Conservation (phyloP, 2,113 vertebrate species). For the Pomatostomus ruficeps region DNA sequence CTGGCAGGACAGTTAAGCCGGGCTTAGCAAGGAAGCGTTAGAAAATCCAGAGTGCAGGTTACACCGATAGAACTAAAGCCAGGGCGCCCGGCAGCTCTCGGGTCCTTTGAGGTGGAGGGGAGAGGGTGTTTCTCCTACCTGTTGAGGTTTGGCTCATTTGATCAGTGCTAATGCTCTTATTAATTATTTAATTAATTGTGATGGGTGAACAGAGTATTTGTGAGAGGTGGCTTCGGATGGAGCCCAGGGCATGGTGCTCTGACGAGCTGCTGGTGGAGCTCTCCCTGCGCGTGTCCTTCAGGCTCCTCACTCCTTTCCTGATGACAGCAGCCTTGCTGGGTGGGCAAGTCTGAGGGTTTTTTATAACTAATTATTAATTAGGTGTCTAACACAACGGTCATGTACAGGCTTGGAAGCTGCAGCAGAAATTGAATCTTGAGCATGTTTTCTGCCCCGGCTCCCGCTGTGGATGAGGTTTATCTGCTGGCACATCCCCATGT, state of each 20-base stretch:
- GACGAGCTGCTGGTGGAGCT: not conserved
- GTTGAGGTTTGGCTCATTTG: not conserved
- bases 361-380: not conserved
- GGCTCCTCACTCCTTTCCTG: not conserved
- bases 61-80: not conserved
- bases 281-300: not conserved
- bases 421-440: not conserved
- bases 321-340: not conserved
- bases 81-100: not conserved
- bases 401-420: not conserved
- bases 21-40: not conserved
- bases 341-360: not conserved
- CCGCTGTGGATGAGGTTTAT: not conserved
- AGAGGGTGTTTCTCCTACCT: not conserved
- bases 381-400: not conserved
- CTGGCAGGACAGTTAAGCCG: not conserved
- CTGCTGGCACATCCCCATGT: not conserved
- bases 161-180: not conserved
- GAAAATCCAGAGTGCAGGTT: not conserved
- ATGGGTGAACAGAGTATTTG: accelerated
- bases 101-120: not conserved
- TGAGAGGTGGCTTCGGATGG: not conserved
- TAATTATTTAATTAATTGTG: not conserved
- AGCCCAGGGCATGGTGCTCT: accelerated
- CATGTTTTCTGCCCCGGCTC: not conserved